These are phyloP conservation scores for Willowsia nigromaculata DNA, from an alignment of 2,888 invertebrate species.

Conservation along the genomic window DNA sequence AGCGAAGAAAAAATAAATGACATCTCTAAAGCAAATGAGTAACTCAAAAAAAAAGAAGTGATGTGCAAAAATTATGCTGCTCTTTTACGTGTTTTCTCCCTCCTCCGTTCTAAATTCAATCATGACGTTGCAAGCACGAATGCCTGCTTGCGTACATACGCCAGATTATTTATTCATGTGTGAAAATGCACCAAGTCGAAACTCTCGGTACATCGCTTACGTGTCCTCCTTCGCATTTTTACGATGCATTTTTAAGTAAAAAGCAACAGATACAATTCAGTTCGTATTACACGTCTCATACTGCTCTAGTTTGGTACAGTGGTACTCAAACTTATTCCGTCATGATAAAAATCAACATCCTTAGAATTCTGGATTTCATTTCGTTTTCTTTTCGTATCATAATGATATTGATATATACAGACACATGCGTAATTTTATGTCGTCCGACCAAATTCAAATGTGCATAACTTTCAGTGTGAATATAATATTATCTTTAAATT, in stretches of 20 bases:
- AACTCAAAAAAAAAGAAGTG: neutral
- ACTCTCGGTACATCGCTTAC: neutral
- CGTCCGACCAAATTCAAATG: neutral
- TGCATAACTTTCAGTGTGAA: neutral
- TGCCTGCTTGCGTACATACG: neutral
- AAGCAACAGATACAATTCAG: constrained; percentile 19
- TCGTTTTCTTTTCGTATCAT: neutral
- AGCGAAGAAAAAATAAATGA: constrained; percentile 48
- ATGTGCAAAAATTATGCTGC: neutral
- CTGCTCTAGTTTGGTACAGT: neutral
- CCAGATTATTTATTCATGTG: neutral
- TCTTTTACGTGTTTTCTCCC: neutral
- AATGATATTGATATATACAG: constrained; percentile 42
- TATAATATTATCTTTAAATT: neutral
- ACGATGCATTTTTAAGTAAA: neutral
- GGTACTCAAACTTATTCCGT: neutral
- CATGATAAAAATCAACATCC: neutral
- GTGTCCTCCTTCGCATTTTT: neutral
- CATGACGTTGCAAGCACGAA: neutral
- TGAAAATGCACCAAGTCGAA: neutral
- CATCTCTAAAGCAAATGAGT: constrained; percentile 51
- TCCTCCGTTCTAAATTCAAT: constrained; percentile 45
- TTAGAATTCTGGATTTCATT: neutral
- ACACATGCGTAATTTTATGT: neutral
- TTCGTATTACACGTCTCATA: neutral